Conservation (phyloP, 2,797 vertebrate genomes). For the Mormyrus hasselquistii region DNA sequence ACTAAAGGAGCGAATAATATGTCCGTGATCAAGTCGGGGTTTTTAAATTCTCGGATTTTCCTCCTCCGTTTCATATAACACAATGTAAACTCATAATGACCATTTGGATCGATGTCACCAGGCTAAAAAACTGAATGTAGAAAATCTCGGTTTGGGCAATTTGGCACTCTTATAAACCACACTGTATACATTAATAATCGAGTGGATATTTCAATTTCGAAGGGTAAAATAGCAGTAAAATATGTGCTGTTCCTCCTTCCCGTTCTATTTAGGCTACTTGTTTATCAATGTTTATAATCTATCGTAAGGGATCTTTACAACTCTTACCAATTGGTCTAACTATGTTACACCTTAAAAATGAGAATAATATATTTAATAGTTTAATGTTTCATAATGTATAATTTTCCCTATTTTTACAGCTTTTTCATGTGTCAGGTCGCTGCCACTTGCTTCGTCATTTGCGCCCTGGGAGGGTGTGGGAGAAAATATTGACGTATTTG, state of each 20-base stretch:
- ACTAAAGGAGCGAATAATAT: neutral
- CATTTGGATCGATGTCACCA: neutral
- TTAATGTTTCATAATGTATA: neutral
- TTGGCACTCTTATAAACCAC: neutral
- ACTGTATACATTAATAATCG: neutral
- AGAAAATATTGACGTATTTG: constrained; percentile 24
- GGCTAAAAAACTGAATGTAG: neutral
- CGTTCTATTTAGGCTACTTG: neutral
- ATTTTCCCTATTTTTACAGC: constrained; percentile 1
- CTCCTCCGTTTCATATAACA: neutral
- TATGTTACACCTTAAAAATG: neutral
- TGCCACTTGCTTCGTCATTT: constrained; percentile 28
- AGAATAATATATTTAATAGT: neutral
- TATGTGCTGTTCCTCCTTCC: neutral
- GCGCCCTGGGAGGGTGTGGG: constrained; percentile 23
- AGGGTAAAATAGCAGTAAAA: neutral
- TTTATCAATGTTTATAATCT: neutral
- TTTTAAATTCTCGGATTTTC: neutral
- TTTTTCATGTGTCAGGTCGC: neutral
- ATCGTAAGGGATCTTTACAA: neutral
- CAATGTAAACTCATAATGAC: neutral
- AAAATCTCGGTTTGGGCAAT: neutral
- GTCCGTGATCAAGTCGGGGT: neutral
- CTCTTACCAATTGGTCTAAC: neutral
- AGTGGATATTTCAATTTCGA: neutral